Base-by-base conservation (phyloP, 64 coral and sea anemone genomes). In the Stichodactyla mertensii region DNA sequence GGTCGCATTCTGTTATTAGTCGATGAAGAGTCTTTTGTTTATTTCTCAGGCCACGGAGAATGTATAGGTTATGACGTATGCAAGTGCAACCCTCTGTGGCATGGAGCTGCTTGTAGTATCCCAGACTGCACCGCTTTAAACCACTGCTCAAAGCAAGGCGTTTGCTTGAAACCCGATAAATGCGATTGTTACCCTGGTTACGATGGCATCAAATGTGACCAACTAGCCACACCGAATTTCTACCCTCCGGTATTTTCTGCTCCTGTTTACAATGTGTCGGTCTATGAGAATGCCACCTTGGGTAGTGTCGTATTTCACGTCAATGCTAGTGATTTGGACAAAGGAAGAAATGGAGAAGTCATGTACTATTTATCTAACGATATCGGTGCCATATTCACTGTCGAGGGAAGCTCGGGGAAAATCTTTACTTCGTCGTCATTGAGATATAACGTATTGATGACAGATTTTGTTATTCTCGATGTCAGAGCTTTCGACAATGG, bases 91-190 rank as follows among this genome's bases (percentile, higher is more conserved):
- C 64, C 54, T 60, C 23, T 54, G 10, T 95, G 93, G 93, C 83
- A 92, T 61, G 93, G 85, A 11, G 69, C 87, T 78, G 89, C 93
- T 20, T 95, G 93, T 52, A 89, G 79, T 58, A 70, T 10, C 9
- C 86, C 89, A 24, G 78, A 92, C 61, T 95, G 93, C 54, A 87
- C 87, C n/a, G 64, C 79, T 19, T 23, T 95, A 13, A 89, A 85
- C 57, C 52, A 95, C 51, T 95, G 93, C 86, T 92, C 89, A 36
- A 89, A 86, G 11, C 83, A 95, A 83, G 93, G 93, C 1, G 54
- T 12, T 77, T 95, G 93, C 52, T 83, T 95, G 69, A 84, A 82
- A 57, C 93, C 87, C 0, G 78, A 92, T 51, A 92, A 20, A 24
- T 95, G 93, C 60, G 71, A 52, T 10, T 95, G 93, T 52, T 92